Base-by-base conservation (phyloP, 2,113 vertebrate genomes). In the Cyprinus carpio region DNA sequence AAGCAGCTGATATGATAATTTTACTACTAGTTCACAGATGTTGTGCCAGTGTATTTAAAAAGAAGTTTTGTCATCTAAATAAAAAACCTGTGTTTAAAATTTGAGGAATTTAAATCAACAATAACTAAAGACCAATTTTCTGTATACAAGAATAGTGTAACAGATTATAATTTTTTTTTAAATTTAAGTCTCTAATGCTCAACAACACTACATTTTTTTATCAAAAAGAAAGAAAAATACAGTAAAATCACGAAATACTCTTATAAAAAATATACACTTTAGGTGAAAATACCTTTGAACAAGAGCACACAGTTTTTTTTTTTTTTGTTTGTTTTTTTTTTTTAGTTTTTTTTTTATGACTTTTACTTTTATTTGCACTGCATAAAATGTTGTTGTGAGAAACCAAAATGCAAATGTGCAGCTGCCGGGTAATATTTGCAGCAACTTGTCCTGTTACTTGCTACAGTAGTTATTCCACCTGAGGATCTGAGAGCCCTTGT, bases 331-430 rank as follows among this genome's bases (percentile, higher is more conserved):
- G 27, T 4, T 16, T 34, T 67, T 34, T 72, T 20, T 72, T 72
- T n/a, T 34, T 31, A 31, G n/a, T n/a, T n/a, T n/a, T n/a, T n/a
- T n/a, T n/a, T n/a, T n/a, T 37, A 13, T 72, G 23, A 74, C 25
- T 43, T 43, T 6, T 6, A 43, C 37, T 0, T 20, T 74, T 74
- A 23, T 74, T 11, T 37, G 34, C 8, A 71, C 31, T 71, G 18
- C 67, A 37, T 71, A 7, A 12, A 56, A 58, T 78, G 6, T 29
- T 34, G 37, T 60, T 51, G 75, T 75, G 82, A 43, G 69, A 88
- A 27, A 87, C 1, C 20, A 56, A 65, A 79, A 87, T 85, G 72
- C n/a, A 27, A 75, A 43, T 40, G 34, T 86, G 76, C 87, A 88
- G 79, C 86, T 89, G 83, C 58, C 58, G 29, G 20, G 58, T n/a